These are phyloP conservation scores for Orchestia grillus DNA, from an alignment of 1,140 invertebrate genomes.

Conservation along the genomic window DNA sequence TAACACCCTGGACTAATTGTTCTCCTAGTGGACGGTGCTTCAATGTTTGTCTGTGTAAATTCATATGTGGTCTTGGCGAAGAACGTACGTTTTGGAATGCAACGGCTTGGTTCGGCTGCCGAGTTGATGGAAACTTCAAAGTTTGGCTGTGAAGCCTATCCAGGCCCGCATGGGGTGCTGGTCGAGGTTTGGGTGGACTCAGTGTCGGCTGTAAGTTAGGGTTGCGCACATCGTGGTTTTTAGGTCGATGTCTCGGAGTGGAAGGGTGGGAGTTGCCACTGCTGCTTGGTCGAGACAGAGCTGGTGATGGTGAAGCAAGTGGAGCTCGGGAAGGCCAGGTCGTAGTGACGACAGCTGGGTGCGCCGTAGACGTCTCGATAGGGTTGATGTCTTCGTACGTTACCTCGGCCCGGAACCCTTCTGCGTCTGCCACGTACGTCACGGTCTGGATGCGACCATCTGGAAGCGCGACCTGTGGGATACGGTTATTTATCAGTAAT, in stretches of 20 bases:
- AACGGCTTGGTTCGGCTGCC: neutral
- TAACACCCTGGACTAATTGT: neutral
- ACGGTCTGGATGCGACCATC: slow-evolving; percentile 62
- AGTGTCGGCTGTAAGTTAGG: neutral
- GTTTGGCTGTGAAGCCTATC: neutral
- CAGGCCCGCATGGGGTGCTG: neutral
- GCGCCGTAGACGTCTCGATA: slow-evolving; percentile 25
- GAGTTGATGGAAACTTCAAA: neutral
- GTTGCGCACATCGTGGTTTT: neutral
- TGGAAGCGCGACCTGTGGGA: slow-evolving; percentile 58
- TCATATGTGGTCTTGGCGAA: neutral
- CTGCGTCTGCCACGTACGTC: slow-evolving; percentile 67
- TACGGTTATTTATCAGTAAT: neutral
- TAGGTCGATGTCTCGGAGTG: neutral
- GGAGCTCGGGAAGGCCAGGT: neutral
- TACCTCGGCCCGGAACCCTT: slow-evolving; percentile 67
- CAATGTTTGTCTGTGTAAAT: neutral
- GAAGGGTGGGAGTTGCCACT: neutral
- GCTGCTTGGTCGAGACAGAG: neutral
- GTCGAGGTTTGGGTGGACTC: neutral
- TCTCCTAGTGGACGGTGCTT: neutral
- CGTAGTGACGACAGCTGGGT: neutral
- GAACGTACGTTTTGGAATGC: neutral
- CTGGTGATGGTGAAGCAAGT: neutral
- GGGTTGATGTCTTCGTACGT: slow-evolving; percentile 58